Percentiles rank a stretch among this genome's conserved stretches.
phyloP scores from a whole-genome alignment of 1,140 invertebrate species.

The Oryzaephilus surinamensis region DNA sequence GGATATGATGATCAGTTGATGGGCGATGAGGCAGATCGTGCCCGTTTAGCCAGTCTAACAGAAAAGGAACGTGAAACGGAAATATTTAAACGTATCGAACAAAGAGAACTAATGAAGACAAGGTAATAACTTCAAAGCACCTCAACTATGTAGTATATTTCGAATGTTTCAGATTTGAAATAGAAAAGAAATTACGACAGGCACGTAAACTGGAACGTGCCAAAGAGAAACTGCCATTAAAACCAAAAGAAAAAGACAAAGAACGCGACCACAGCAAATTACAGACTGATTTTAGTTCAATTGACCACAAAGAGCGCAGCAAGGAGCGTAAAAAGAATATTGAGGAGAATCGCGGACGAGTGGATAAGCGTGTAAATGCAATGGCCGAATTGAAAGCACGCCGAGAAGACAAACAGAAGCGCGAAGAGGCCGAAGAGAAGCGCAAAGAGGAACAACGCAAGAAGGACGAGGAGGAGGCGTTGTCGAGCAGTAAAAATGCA shows the following conservation, averaged over 20 bases:
- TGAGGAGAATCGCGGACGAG: slow-evolving; percentile 63
- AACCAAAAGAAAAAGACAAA: slow-evolving; percentile 50
- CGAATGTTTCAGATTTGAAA: slow-evolving; percentile 69
- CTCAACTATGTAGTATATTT: slow-evolving; percentile 7
- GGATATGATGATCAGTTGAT: slow-evolving; percentile 93
- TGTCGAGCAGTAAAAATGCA: slow-evolving; percentile 36
- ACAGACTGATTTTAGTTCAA: slow-evolving; percentile 36
- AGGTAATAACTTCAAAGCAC: too few species aligned
- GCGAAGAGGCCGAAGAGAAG: slow-evolving; percentile 43
- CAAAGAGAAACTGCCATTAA: slow-evolving; percentile 41
- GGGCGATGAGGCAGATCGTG: slow-evolving; percentile 92
- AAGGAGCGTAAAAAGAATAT: slow-evolving; percentile 89
- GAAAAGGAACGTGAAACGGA: slow-evolving; percentile 96
- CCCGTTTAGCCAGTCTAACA: slow-evolving; percentile 80
- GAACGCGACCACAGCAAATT: slow-evolving; percentile 37
- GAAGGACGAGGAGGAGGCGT: slow-evolving; percentile 57
- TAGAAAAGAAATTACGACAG: slow-evolving; percentile 84
- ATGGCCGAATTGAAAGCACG: slow-evolving; percentile 84
- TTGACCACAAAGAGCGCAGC: slow-evolving; percentile 66
- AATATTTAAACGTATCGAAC: slow-evolving; percentile 91
- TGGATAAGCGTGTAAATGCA: slow-evolving; percentile 82
- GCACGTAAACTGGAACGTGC: slow-evolving; percentile 73
- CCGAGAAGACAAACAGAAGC: slow-evolving; percentile 58
- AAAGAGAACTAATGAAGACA: slow-evolving; percentile 84
- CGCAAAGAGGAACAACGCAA: slow-evolving; percentile 40